A percentile compares a stretch with the other conserved stretches of the same genome.
Conservation (phyloP, 1,140 invertebrate species). For the Battus philenor region DNA sequence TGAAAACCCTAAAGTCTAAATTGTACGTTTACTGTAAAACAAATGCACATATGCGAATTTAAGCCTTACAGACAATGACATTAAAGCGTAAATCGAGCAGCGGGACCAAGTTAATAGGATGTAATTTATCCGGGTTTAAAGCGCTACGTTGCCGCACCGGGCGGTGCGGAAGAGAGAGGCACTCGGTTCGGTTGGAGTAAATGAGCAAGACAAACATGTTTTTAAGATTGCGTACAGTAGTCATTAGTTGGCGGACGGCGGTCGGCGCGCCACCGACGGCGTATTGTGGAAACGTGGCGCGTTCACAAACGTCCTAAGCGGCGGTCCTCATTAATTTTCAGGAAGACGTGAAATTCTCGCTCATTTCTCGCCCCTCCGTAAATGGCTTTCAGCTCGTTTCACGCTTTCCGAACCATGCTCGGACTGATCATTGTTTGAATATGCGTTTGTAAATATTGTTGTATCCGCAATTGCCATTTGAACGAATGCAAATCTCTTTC, state of each 20-base stretch:
- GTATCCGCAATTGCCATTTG: too few species aligned
- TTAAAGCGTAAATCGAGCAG: constrained; percentile 68
- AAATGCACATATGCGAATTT: constrained; percentile 57
- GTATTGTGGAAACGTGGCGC: constrained; percentile 55
- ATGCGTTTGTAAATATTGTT: constrained; percentile 10
- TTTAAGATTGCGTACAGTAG: constrained; percentile 46
- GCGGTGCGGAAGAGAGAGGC: constrained; percentile 46
- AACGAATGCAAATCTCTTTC: too few species aligned
- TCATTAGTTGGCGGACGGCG: constrained; percentile 54
- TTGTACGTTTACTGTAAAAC: constrained; percentile 40
- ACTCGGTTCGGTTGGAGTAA: constrained; percentile 17
- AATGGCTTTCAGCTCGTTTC: constrained; percentile 55
- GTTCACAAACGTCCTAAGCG: constrained; percentile 59
- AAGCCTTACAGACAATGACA: constrained; percentile 59
- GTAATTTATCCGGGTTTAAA: constrained; percentile 72
- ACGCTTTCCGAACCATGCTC: constrained; percentile 32
- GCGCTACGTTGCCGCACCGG: constrained; percentile 63
- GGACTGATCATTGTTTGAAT: constrained; percentile 20
- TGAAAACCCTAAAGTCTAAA: constrained; percentile 49
- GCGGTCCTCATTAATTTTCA: constrained; percentile 69
- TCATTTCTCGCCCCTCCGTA: constrained; percentile 49
- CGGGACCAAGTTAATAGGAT: constrained; percentile 70
- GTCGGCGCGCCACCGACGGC: constrained; percentile 46
- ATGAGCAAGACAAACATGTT: constrained; percentile 49
- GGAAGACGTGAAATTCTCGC: constrained; percentile 63